Percentiles rank a stretch among this genome's conserved stretches.
Evolutionary conservation across 2,113 vertebrate genomes (phyloP).

Genomic region (Nibea coibor): DNA sequence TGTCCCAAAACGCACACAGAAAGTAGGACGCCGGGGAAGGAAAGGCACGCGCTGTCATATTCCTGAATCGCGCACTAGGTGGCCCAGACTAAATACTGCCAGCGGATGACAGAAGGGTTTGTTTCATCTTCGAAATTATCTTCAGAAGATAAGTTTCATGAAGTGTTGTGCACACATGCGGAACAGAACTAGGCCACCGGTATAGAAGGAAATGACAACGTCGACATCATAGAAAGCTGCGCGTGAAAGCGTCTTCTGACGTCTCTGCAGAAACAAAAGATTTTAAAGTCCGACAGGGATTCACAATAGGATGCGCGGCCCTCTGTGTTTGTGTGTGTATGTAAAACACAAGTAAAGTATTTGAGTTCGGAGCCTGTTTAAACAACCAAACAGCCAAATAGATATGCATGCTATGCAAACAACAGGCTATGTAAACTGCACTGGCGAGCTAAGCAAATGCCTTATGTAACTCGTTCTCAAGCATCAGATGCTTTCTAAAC

Average conservation of each 20-base stretch:
- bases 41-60: constrained; percentile 45
- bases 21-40: constrained; percentile 42
- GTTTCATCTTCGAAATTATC: constrained; percentile 27
- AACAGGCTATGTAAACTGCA: constrained; percentile 64
- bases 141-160: constrained; percentile 38
- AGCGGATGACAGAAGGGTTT: constrained; percentile 39
- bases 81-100: constrained; percentile 40
- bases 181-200: constrained; percentile 72
- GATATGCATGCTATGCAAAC: constrained; percentile 72
- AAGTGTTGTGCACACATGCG: constrained; percentile 14
- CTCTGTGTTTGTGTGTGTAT: background rate
- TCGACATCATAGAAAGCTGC: constrained; percentile 26
- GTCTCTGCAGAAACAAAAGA: constrained; percentile 13
- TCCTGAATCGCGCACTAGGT: constrained; percentile 29
- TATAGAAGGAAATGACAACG: background rate
- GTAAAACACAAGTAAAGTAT: constrained; percentile 46
- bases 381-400: constrained; percentile 64
- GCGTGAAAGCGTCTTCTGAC: background rate
- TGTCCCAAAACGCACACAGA: constrained; percentile 17
- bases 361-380: constrained; percentile 45
- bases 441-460: constrained; percentile 69
- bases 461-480: constrained; percentile 59
- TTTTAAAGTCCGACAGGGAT: background rate
- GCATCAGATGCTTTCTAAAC: constrained; percentile 33
- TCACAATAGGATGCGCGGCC: background rate